A percentile compares a stretch with the other conserved stretches of the same genome.
phyloP scores from a whole-genome alignment of 2,113 vertebrate species.

The Arothron firmamentum region DNA sequence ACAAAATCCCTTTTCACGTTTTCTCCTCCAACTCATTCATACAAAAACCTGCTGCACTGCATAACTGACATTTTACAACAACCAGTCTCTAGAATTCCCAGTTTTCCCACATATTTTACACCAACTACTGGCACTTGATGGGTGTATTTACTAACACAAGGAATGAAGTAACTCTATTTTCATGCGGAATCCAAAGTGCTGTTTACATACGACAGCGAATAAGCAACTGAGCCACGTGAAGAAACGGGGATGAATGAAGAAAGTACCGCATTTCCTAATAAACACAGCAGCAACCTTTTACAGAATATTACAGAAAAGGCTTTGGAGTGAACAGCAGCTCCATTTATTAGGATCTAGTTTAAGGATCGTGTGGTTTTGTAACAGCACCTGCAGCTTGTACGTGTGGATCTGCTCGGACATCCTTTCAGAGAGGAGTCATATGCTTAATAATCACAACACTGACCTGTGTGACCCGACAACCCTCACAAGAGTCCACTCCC shows the following conservation, averaged over 20 bases:
- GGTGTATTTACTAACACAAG: neutral
- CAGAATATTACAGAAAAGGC: too few species aligned
- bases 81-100: slow-evolving; percentile 12
- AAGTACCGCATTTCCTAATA: too few species aligned
- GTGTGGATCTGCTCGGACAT: neutral
- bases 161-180: neutral
- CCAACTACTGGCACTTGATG: slow-evolving; percentile 7
- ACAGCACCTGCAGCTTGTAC: neutral
- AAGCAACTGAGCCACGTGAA: too few species aligned
- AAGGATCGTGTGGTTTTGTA: neutral
- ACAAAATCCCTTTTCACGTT: neutral
- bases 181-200: neutral
- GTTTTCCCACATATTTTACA: slow-evolving; percentile 5
- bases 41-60: too few species aligned
- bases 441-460: slow-evolving; percentile 26
- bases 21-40: too few species aligned
- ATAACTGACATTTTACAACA: too few species aligned
- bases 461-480: slow-evolving; percentile 31
- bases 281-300: too few species aligned
- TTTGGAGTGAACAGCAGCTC: too few species aligned
- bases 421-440: neutral
- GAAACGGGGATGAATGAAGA: too few species aligned
- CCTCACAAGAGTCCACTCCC: neutral
- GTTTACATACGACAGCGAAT: neutral
- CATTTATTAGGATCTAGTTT: neutral